phyloP scores from a whole-genome alignment of 2,797 vertebrate species.

The Neostethus bicornis region DNA sequence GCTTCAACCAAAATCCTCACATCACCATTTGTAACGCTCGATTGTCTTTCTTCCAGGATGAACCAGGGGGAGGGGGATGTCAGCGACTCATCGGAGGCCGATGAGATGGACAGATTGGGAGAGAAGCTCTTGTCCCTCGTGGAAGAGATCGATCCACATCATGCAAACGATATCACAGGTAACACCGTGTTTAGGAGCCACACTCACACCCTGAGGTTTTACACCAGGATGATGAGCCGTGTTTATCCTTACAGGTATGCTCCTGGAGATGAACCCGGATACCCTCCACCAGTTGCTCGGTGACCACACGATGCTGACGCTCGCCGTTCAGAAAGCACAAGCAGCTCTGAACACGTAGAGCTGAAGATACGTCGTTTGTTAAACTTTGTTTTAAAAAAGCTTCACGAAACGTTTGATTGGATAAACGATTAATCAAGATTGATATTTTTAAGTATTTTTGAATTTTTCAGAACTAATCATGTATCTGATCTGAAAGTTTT shows the following conservation, averaged over 20 bases:
- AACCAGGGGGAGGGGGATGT: constrained; percentile 54
- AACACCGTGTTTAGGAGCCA: constrained; percentile 5
- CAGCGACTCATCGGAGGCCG: constrained; percentile 71
- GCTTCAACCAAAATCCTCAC: not conserved
- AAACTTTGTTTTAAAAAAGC: too few species aligned
- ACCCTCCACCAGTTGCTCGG: constrained; percentile 72
- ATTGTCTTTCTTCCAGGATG: constrained; percentile 54
- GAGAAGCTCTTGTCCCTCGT: constrained; percentile 81
- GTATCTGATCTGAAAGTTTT: too few species aligned
- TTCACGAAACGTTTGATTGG: too few species aligned
- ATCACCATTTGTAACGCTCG: not conserved
- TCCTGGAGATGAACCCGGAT: constrained; percentile 80
- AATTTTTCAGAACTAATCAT: too few species aligned
- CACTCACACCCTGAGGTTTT: not conserved
- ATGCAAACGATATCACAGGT: constrained; percentile 84
- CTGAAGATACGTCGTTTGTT: too few species aligned
- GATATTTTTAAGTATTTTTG: too few species aligned
- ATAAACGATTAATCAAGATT: too few species aligned
- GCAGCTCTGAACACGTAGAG: constrained; percentile 57
- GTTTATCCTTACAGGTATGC: constrained; percentile 75
- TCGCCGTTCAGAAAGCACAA: constrained; percentile 81
- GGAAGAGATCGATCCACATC: constrained; percentile 72
- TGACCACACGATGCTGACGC: constrained; percentile 70
- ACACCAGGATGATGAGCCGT: not conserved
- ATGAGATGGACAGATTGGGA: constrained; percentile 76